Conservation (phyloP, 2,888 invertebrate genomes). For the Ormyrus rosae region DNA sequence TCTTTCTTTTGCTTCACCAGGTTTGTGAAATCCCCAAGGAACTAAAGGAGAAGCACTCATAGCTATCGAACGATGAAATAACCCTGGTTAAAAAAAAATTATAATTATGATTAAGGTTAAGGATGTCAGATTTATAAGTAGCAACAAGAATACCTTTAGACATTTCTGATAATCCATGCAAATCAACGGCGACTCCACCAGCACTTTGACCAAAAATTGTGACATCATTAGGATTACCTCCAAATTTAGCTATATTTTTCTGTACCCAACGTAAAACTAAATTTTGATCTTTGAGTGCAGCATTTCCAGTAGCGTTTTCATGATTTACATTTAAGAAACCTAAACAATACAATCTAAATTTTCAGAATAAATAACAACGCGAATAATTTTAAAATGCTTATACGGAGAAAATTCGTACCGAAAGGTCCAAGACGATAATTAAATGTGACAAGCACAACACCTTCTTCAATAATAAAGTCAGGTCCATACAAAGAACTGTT, state of each 20-base stretch:
- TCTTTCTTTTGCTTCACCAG: neutral
- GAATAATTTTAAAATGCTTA: constrained; percentile 15
- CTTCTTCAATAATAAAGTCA: constrained; percentile 63
- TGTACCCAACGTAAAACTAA: constrained; percentile 78
- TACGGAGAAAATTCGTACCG: constrained; percentile 54
- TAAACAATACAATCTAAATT: constrained; percentile 19
- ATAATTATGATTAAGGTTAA: neutral
- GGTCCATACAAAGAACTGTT: constrained; percentile 59
- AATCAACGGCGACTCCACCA: constrained; percentile 72
- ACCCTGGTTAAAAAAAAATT: constrained; percentile 66
- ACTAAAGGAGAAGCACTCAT: constrained; percentile 78
- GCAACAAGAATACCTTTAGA: constrained; percentile 58
- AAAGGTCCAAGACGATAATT: constrained; percentile 64
- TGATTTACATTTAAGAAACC: constrained; percentile 62
- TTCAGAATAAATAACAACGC: neutral
- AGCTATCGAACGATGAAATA: constrained; percentile 78
- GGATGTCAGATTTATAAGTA: neutral
- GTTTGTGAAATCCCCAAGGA: constrained; percentile 65
- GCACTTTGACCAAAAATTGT: constrained; percentile 79
- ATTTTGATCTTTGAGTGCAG: constrained; percentile 76
- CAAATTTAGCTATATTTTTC: constrained; percentile 76
- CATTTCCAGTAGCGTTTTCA: constrained; percentile 62
- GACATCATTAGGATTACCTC: constrained; percentile 77
- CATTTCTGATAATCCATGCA: constrained; percentile 59
- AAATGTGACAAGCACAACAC: constrained; percentile 62